Evolutionary conservation across 1,140 invertebrate genomes (phyloP).

Genomic region (Polyergus mexicanus): DNA sequence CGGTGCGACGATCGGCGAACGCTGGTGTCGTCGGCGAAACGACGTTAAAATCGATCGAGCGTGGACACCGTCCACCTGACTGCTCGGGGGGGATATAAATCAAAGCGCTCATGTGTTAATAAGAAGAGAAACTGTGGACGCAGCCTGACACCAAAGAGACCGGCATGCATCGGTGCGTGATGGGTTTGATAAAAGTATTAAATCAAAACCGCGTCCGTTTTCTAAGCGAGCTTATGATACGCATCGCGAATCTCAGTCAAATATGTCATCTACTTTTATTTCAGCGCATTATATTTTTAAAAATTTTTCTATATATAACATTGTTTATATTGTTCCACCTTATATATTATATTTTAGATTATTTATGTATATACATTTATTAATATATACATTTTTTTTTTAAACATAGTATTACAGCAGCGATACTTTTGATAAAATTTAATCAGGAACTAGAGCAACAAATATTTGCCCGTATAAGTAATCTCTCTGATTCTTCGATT

Average conservation of each 20-base stretch:
- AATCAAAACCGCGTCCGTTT: slow-evolving; percentile 1
- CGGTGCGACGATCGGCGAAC: slow-evolving; percentile 23
- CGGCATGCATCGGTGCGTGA: slow-evolving; percentile 19
- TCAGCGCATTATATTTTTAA: not conserved
- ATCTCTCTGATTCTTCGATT: slow-evolving; percentile 12
- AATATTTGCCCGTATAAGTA: not conserved
- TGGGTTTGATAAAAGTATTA: slow-evolving; percentile 35
- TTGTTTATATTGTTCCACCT: not conserved
- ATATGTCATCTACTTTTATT: not conserved
- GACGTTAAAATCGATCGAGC: slow-evolving; percentile 60
- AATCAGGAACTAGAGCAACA: not conserved
- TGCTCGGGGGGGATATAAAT: slow-evolving; percentile 43
- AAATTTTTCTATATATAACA: too few species aligned
- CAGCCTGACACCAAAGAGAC: slow-evolving; percentile 43
- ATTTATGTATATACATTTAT: not conserved
- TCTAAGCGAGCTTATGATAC: not conserved
- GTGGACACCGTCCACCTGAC: slow-evolving; percentile 49
- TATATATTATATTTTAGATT: slow-evolving; percentile 6
- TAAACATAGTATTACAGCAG: not conserved
- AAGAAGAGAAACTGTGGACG: slow-evolving; percentile 60
- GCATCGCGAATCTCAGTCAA: not conserved
- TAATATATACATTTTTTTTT: not conserved
- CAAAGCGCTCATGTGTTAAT: slow-evolving; percentile 54
- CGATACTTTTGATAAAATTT: not conserved
- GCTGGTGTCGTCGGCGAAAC: slow-evolving; percentile 45